phyloP scores from a whole-genome alignment of 2,113 vertebrate species.

The Lophochroa leadbeateri region DNA sequence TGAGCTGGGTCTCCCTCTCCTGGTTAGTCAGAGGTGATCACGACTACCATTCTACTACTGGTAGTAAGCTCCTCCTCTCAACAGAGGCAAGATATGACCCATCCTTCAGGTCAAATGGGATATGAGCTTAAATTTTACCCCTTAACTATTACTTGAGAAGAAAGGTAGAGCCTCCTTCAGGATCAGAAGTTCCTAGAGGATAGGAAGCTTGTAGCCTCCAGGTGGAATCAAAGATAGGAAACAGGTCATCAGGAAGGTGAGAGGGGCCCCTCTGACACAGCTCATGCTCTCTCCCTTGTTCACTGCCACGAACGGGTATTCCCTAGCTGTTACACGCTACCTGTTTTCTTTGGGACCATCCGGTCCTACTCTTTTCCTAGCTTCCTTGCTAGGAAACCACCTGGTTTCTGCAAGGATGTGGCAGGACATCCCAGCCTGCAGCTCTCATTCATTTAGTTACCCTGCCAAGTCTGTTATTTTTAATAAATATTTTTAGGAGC shows the following conservation, averaged over 20 bases:
- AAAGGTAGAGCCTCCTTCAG: not conserved
- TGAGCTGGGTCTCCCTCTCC: not conserved
- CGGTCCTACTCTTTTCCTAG: not conserved
- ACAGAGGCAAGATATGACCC: not conserved
- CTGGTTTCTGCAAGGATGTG: not conserved
- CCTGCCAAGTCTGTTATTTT: slow-evolving; percentile 18
- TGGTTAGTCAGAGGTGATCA: not conserved
- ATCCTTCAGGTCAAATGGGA: not conserved
- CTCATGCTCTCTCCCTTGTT: not conserved
- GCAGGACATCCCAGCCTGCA: not conserved
- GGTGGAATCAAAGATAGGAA: not conserved
- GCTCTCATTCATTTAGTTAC: slow-evolving; percentile 15
- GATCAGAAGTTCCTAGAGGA: not conserved
- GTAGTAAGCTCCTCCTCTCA: not conserved
- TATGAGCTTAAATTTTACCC: not conserved
- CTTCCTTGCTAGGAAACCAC: not conserved
- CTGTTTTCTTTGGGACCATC: not conserved
- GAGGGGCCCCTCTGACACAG: not conserved
- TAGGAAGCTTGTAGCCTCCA: not conserved
- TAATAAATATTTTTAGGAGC: slow-evolving; percentile 50
- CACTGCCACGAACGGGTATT: not conserved
- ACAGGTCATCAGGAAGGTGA: not conserved
- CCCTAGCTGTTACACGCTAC: not conserved
- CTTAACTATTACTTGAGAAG: not conserved
- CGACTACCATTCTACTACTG: not conserved